Evolutionary conservation across 2,888 invertebrate genomes (phyloP).

Genomic region (Volucella inanis): DNA sequence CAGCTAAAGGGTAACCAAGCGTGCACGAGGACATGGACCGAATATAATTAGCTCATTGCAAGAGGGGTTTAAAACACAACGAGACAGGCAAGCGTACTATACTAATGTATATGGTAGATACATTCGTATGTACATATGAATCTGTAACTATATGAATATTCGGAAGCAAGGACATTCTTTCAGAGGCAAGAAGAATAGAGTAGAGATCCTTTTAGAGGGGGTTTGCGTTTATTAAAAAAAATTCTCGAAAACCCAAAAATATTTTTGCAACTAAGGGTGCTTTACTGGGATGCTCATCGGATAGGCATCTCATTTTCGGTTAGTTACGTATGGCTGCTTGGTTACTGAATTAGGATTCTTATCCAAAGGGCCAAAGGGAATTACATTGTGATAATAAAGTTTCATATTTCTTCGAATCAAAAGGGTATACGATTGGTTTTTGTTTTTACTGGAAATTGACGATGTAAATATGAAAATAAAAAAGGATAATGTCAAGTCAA

Average conservation of each 20-base stretch:
- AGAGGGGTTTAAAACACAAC: conserved; percentile 20
- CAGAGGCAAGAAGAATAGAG: neutral
- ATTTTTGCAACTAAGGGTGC: conserved; percentile 33
- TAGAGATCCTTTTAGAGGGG: conserved; percentile 16
- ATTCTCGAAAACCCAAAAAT: conserved; percentile 37
- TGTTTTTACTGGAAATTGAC: conserved; percentile 46
- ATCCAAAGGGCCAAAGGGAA: conserved; percentile 12
- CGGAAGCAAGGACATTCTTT: conserved; percentile 1
- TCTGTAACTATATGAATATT: too few species aligned
- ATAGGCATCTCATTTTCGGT: conserved; percentile 43
- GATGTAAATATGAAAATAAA: conserved; percentile 62
- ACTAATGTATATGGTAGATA: too few species aligned
- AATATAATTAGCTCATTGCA: conserved; percentile 70
- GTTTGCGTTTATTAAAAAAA: conserved; percentile 57
- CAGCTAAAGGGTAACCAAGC: conserved; percentile 71
- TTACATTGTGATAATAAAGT: conserved; percentile 64
- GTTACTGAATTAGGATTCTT: conserved; percentile 18
- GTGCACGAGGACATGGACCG: conserved; percentile 68
- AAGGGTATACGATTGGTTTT: neutral
- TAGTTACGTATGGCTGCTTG: conserved; percentile 32
- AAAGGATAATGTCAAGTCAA: conserved; percentile 59
- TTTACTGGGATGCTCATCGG: neutral
- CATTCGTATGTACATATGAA: too few species aligned
- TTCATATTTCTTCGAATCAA: conserved; percentile 47
- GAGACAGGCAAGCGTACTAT: too few species aligned